Base-by-base conservation (phyloP, 2,888 invertebrate genomes). In the Lagria hirta region DNA sequence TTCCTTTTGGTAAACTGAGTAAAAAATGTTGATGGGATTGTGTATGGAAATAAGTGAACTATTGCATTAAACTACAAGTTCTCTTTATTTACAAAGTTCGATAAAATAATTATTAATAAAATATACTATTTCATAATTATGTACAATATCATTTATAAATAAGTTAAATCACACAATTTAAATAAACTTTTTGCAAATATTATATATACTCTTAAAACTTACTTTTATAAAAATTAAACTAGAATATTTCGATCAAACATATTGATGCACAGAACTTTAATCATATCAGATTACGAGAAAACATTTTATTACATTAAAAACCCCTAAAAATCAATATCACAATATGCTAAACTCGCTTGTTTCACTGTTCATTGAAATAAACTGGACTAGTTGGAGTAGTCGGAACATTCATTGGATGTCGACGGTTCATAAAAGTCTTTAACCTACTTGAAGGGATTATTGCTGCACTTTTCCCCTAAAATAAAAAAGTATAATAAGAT, bases 351-450 rank as follows among this genome's bases (percentile, higher is more conserved):
- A n/a, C n/a, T n/a, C n/a, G n/a, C n/a, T n/a, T n/a, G n/a, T n/a
- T n/a, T n/a, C n/a, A n/a, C 20, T 61, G 61, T 45, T 62, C 59
- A 17, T 51, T 54, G 24, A 47, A 59, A 49, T 63, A 64, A 22
- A 43, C 40, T 3, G 61, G 58, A 53, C 57, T 64, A 52, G 62
- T 63, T n/a, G 66, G 51, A 23, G 67, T 64, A 46, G 62, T 61
- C 8, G 66, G 51, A 26, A 68, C 59, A 48, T 67, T 68, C 49
- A 62, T 64, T 2, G 70, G 69, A 49, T 69, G 68, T 44, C 73
- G 58, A 35, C 74, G 61, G 49, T 67, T 67, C 61, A 73, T 69
- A 48, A 73, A 74, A 3, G 69, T 69, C 48, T 65, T 66, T 28
- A 74, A 55, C 28, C 71, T 60, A 10, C 62, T 55, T 10, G 72